Evolutionary conservation across 2,888 invertebrate species (phyloP), one percentile per base, ranked within the genome.

Genomic region (Cactoblastis cactorum): DNA sequence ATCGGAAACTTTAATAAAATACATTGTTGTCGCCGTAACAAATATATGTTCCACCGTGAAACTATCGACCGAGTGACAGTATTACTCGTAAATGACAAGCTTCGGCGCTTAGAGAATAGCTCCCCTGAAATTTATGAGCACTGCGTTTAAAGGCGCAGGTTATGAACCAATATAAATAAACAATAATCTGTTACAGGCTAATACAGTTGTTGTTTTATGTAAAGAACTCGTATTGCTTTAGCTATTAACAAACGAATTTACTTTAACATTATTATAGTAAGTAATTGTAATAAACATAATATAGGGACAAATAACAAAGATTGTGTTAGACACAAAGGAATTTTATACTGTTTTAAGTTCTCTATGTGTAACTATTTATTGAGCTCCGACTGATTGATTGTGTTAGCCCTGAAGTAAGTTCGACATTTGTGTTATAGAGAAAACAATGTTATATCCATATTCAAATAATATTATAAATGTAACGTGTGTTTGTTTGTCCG

Each of bases 51-150:
- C 24, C 24, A 18, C 47, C 28, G 37, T 28, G 37, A 35, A 48
- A 48, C 37, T 38, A 48, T 48, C 37, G 47, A 33, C 18, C 37
- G 22, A 12, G 14, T 12, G 47, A 22, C 15, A 47, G 47, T 17
- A 47, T n/a, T n/a, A n/a, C n/a, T n/a, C n/a, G 47, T 47, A 47
- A 48, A 48, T 38, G 47, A 38, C 47, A 48, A 48, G 24, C 37
- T 37, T 48, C 47, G n/a, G n/a, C n/a, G 14, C 37, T 48, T 38
- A 48, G 47, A 37, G 28, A 48, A 48, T 48, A 48, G 24, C 37
- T 14, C 37, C n/a, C 37, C 28, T 48, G 14, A 38, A 48, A 48
- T 48, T 48, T 48, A 48, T 37, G 35, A 11, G 17, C 24, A 28
- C 14, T 37, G 24, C 47, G 38, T 37, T 48, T 37, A 28, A 37